Percentiles rank a stretch among this genome's conserved stretches.
Conservation (phyloP, 2,888 invertebrate species). For the Megaustenia siamemsis region DNA sequence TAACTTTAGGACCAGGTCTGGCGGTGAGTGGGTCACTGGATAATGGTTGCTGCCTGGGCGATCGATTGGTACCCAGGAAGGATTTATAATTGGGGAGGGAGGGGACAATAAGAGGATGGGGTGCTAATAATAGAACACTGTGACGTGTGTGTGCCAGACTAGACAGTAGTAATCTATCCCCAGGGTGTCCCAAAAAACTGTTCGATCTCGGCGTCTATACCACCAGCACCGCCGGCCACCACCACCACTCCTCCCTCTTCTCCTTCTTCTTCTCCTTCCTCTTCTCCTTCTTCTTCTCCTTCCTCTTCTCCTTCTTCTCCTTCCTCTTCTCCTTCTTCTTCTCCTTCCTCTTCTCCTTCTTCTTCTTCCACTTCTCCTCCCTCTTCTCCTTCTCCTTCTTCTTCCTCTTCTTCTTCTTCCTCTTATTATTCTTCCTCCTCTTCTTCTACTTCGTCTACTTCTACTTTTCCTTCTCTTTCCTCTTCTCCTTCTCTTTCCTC, state of each 20-base stretch:
- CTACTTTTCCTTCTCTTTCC: neutral
- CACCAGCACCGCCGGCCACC: too few species aligned
- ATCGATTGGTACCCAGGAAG: neutral
- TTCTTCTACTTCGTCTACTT: neutral
- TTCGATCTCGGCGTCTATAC: too few species aligned
- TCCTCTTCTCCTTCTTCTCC: conserved; percentile 10
- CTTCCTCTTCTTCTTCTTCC: neutral
- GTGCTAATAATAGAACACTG: neutral
- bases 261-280: too few species aligned
- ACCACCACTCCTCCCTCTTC: too few species aligned
- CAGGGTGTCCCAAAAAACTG: too few species aligned
- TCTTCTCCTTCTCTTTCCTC: neutral
- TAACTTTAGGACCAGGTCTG: neutral
- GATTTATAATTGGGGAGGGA: neutral
- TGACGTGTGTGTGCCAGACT: neutral
- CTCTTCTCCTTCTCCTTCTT: neutral
- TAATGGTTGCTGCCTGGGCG: neutral
- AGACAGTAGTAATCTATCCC: too few species aligned
- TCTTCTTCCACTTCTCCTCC: neutral
- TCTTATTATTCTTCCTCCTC: neutral
- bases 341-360: neutral
- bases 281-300: neutral
- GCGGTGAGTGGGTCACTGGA: neutral
- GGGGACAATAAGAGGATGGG: neutral
- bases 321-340: neutral